Conservation (phyloP, 1,140 invertebrate species). For the Tetragnatha versicolor region DNA sequence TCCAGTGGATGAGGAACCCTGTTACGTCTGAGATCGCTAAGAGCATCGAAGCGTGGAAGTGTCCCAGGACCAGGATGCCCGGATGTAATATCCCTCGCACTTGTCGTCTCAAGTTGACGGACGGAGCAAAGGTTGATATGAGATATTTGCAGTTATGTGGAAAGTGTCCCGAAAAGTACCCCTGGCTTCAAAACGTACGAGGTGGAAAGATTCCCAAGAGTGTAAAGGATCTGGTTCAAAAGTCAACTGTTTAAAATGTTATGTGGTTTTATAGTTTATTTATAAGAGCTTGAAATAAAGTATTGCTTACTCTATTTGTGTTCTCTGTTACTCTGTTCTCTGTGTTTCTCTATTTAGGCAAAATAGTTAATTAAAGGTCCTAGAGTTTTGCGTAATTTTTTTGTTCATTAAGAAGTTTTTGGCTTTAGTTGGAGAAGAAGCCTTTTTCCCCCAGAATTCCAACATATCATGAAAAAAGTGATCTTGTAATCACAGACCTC, state of each 20-base stretch:
- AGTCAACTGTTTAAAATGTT: conserved; percentile 13
- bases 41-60: conserved; percentile 83
- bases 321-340: too few relatives aligned
- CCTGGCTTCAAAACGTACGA: conserved; percentile 84
- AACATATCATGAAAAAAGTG: too few relatives aligned
- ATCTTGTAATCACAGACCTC: too few relatives aligned
- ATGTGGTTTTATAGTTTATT: too few relatives aligned
- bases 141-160: conserved; percentile 87
- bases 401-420: too few relatives aligned
- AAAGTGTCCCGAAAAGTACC: conserved; percentile 85
- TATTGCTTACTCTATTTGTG: too few relatives aligned
- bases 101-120: conserved; percentile 77
- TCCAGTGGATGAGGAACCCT: conserved; percentile 90
- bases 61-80: conserved; percentile 75
- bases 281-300: too few relatives aligned
- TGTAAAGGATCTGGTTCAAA: conserved; percentile 48
- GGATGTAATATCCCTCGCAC: conserved; percentile 84
- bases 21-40: conserved; percentile 64
- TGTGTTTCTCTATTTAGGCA: too few relatives aligned
- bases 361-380: too few relatives aligned
- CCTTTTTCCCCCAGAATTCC: too few relatives aligned
- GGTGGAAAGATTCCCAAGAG: conserved; percentile 66
- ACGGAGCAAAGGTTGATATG: conserved; percentile 33
- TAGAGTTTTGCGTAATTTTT: too few relatives aligned
- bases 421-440: too few relatives aligned